These are phyloP conservation scores for Galeopsomyia nigrocyanea DNA, from an alignment of 2,888 invertebrate genomes.

Conservation along the genomic window DNA sequence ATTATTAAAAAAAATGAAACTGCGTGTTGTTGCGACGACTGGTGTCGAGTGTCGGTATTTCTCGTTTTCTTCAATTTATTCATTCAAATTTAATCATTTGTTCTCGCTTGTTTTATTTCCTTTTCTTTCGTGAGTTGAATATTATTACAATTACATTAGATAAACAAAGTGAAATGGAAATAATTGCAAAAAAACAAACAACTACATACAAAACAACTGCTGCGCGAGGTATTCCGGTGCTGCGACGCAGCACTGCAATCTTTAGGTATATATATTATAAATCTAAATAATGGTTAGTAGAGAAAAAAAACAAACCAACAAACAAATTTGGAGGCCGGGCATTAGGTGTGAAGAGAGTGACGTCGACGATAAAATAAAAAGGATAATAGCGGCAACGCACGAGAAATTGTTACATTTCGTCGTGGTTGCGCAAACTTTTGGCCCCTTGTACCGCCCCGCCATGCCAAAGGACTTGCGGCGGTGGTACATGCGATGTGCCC, in stretches of 20 bases:
- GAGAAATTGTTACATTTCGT: too few relatives aligned
- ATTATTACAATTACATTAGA: conserved; percentile 40
- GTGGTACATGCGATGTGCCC: conserved; percentile 37
- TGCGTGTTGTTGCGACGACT: conserved; percentile 50
- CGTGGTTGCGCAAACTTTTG: too few relatives aligned
- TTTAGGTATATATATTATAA: conserved; percentile 53
- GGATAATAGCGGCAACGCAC: too few relatives aligned
- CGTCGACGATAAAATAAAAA: too few relatives aligned
- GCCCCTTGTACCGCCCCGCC: too few relatives aligned
- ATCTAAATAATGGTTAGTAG: conserved; percentile 55
- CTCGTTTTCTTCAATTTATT: conserved; percentile 51
- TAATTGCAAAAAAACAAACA: conserved; percentile 21
- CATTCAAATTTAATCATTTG: conserved; percentile 32
- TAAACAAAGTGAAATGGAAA: conserved; percentile 39
- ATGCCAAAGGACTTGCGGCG: too few relatives aligned
- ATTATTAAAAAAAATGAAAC: conserved; percentile 34
- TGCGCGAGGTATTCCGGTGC: conserved; percentile 57
- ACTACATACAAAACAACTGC: conserved; percentile 30
- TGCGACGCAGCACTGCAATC: conserved; percentile 57
- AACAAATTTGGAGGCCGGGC: conserved; percentile 57
- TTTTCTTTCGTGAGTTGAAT: conserved; percentile 48
- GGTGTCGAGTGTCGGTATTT: conserved; percentile 50
- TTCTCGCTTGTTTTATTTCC: conserved; percentile 48
- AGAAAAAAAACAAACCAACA: conserved; percentile 28
- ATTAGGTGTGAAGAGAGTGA: conserved; percentile 52